These are phyloP conservation scores for Agapostemon virescens DNA, from an alignment of 2,888 invertebrate species.

Conservation along the genomic window DNA sequence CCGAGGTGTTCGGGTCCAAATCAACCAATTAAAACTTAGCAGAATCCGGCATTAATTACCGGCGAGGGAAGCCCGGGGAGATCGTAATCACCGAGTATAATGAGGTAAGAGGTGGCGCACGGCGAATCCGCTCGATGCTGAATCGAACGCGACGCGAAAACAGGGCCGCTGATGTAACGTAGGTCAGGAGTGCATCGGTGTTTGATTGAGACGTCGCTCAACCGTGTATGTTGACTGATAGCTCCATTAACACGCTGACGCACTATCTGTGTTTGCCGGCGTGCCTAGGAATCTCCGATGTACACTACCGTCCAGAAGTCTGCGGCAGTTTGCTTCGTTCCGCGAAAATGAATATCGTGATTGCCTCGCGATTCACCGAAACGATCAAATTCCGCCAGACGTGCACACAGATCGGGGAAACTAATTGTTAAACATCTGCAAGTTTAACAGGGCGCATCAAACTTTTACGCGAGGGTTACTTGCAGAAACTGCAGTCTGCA, in stretches of 20 bases:
- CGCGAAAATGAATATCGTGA: neutral
- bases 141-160: slow-evolving; percentile 62
- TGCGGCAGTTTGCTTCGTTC: neutral
- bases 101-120: slow-evolving; percentile 56
- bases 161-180: slow-evolving; percentile 57
- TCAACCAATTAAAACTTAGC: slow-evolving; percentile 54
- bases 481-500: too few relatives aligned
- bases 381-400: neutral
- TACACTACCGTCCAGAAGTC: slow-evolving; percentile 15
- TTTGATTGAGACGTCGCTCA: slow-evolving; percentile 76
- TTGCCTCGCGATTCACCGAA: neutral
- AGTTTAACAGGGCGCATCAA: neutral
- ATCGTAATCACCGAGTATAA: slow-evolving; percentile 56
- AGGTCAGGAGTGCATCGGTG: slow-evolving; percentile 65
- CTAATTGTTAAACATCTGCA: neutral
- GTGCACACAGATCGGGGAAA: neutral
- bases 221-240: slow-evolving; percentile 74
- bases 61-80: slow-evolving; percentile 24
- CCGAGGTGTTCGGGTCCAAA: slow-evolving; percentile 20
- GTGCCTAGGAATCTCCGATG: slow-evolving; percentile 58
- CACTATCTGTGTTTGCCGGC: slow-evolving; percentile 69
- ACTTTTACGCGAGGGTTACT: neutral
- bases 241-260: slow-evolving; percentile 74
- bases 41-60: slow-evolving; percentile 58
- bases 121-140: slow-evolving; percentile 46